phyloP scores from a whole-genome alignment of 92 coral and sea anemone species.

The Palythoa grandis region DNA sequence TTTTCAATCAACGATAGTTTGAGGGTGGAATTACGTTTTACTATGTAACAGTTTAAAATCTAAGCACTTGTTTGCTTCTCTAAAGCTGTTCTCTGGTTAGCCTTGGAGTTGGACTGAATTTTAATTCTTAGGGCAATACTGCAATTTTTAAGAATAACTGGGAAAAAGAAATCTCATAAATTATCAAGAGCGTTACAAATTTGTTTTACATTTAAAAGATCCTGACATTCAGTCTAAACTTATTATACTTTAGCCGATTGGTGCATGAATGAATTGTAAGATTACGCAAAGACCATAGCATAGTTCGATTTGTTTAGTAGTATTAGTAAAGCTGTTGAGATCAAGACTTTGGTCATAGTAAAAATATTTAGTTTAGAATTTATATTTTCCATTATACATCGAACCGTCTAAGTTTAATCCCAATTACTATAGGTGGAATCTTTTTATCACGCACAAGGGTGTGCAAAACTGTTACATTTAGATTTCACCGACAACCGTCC shows the following conservation, averaged over 20 bases:
- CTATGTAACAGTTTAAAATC: neutral
- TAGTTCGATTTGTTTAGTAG: too few species aligned
- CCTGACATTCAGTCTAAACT: neutral
- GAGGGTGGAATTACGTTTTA: neutral
- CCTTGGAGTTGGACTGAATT: neutral
- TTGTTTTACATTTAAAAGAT: neutral
- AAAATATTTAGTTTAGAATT: too few species aligned
- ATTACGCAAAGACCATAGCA: too few species aligned
- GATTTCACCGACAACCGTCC: too few species aligned
- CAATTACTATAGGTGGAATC: too few species aligned
- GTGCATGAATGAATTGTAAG: too few species aligned
- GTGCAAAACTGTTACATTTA: too few species aligned
- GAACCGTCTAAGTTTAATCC: too few species aligned
- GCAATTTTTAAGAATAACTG: neutral
- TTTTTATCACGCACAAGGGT: too few species aligned
- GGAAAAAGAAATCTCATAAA: neutral
- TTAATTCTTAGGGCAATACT: neutral
- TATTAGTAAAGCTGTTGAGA: too few species aligned
- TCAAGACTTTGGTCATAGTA: too few species aligned
- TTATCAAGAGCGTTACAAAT: neutral
- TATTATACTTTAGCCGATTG: neutral
- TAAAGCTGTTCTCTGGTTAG: neutral
- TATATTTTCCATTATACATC: too few species aligned
- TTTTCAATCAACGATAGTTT: conserved; percentile 32
- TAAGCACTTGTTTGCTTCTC: neutral